A percentile compares a stretch with the other conserved stretches of the same genome.
phyloP scores from a whole-genome alignment of 1,140 invertebrate species.

The Xylocopa sonorina region DNA sequence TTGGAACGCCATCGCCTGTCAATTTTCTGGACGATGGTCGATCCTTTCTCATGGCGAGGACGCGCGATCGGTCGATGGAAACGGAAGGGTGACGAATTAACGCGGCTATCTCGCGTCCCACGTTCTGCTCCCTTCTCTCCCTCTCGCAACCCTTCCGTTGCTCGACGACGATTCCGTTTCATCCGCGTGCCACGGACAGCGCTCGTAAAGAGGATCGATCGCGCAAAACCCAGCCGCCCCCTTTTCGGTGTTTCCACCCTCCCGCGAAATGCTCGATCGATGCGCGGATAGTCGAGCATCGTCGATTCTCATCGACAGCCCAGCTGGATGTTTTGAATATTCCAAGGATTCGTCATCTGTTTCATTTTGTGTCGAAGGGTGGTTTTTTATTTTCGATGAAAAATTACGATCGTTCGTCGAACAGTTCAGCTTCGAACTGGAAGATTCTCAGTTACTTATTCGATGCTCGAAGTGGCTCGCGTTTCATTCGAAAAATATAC shows the following conservation, averaged over 20 bases:
- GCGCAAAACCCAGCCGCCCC: neutral
- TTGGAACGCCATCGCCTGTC: too few relatives aligned
- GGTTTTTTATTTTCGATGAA: neutral
- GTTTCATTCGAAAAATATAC: too few relatives aligned
- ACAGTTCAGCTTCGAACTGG: too few relatives aligned
- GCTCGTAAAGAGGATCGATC: constrained; percentile 25
- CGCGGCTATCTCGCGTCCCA: neutral
- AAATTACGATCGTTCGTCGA: too few relatives aligned
- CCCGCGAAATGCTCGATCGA: neutral
- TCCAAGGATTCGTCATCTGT: neutral
- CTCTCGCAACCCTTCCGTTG: neutral
- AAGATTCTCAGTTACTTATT: too few relatives aligned
- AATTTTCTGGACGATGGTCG: too few relatives aligned
- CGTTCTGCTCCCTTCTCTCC: neutral
- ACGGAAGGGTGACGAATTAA: neutral
- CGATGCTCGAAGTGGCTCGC: too few relatives aligned
- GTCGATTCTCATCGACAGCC: neutral
- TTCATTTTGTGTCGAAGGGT: too few relatives aligned
- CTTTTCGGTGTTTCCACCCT: neutral
- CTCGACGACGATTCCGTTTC: constrained; percentile 11
- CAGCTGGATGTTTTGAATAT: neutral
- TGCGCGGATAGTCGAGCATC: neutral
- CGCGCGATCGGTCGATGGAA: neutral
- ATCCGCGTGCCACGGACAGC: constrained; percentile 8
- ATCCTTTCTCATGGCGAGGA: neutral